These are phyloP conservation scores for Elephantulus edwardii DNA, from an alignment of 2,113 vertebrate species.

Conservation along the genomic window DNA sequence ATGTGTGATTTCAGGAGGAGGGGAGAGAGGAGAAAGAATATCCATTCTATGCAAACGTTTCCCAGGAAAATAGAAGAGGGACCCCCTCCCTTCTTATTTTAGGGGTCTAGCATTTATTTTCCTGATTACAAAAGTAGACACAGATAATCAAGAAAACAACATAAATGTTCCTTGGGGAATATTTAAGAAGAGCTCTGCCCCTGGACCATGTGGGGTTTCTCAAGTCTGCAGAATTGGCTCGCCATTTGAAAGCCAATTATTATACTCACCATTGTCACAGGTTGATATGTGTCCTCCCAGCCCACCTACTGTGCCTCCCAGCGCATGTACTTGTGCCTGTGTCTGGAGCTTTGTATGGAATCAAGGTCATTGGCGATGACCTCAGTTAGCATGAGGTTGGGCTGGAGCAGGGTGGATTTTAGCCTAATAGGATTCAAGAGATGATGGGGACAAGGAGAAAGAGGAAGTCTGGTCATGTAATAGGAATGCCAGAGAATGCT, in stretches of 20 bases:
- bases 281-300: background rate
- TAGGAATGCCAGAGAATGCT: background rate
- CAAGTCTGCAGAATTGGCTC: background rate
- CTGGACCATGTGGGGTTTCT: background rate
- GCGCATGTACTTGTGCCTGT: too few species aligned
- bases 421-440: background rate
- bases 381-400: background rate
- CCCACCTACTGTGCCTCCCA: too few species aligned
- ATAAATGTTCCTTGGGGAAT: background rate
- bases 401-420: background rate
- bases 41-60: background rate
- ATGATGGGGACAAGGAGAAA: background rate
- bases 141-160: background rate
- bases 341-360: background rate
- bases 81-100: background rate
- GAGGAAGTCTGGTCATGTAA: background rate
- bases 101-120: background rate
- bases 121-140: background rate
- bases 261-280: background rate
- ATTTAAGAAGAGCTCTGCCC: rapidly evolving
- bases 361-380: background rate
- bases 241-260: background rate
- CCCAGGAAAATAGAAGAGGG: background rate
- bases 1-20: background rate
- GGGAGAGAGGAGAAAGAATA: background rate